Base-by-base conservation (phyloP, 2,113 vertebrate species). In the Lynx canadensis region DNA sequence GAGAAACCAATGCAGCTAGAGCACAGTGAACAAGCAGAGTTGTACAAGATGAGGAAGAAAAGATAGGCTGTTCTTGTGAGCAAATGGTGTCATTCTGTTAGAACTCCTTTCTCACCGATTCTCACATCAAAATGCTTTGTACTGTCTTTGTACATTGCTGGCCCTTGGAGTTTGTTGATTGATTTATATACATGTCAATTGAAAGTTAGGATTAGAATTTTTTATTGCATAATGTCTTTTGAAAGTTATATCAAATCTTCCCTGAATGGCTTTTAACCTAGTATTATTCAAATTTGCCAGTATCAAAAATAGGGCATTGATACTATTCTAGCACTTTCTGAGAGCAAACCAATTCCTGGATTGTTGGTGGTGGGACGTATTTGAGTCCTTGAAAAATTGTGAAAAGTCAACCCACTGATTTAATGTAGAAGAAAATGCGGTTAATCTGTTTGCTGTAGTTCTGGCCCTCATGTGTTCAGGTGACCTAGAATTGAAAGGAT, bases 401-500 rank as follows among this genome's bases (percentile, higher is more conserved):
- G 55, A 41, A 93, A 95, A 55, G 7, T 31, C 3, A 29, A 81
- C 4, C 3, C 18, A 57, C 0, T 10, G 15, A 60, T 14, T 25
- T 71, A 66, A 38, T 13, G 76, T 12, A 79, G 11, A 81, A 45
- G 23, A 86, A 89, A 36, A 92, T 48, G 7, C 7, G 66, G 19
- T 45, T 7, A 50, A 74, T n/a, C 11, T 52, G 7, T 55, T 63
- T 87, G 25, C 23, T 57, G 15, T 21, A 78, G 13, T 76, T 91
- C 65, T 60, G 57, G n/a, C 9, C 5, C 23, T 52, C 4, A 23
- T 87, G 14, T 79, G 10, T 81, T 93, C 29, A 81, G 33, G 41
- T 76, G 15, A 96, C 52, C 60, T 91, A 89, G 45, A 96, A 92
- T 33, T 41, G 60, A 97, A 88, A 63, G 11, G 87, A 87, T 85